Percentiles rank a stretch among this genome's conserved stretches.
These are phyloP conservation scores for Drosophila cracens DNA, from an alignment of 2,888 invertebrate species.

Conservation along the genomic window DNA sequence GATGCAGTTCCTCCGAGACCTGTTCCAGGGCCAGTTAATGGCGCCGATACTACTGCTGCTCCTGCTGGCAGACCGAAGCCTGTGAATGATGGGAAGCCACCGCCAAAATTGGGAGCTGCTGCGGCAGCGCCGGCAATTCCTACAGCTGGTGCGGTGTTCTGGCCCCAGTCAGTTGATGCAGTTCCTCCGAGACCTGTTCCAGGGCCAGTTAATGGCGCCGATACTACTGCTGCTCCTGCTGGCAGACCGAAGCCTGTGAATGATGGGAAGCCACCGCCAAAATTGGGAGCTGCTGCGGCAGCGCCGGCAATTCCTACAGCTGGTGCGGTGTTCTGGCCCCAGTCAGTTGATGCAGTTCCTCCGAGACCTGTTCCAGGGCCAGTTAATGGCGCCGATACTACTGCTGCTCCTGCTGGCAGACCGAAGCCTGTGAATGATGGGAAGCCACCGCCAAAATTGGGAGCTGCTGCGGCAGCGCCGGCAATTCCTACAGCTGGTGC, in stretches of 20 bases:
- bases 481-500: too few relatives aligned
- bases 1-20: slow-evolving; percentile 18
- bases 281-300: slow-evolving; percentile 5
- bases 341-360: background rate
- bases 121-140: slow-evolving; percentile 17
- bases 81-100: slow-evolving; percentile 68
- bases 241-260: slow-evolving; percentile 63
- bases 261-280: slow-evolving; percentile 74
- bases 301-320: slow-evolving; percentile 22
- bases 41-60: slow-evolving; percentile 26
- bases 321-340: slow-evolving; percentile 32
- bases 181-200: slow-evolving; percentile 22
- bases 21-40: slow-evolving; percentile 31
- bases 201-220: slow-evolving; percentile 29
- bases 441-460: slow-evolving; percentile 71
- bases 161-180: background rate
- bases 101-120: slow-evolving; percentile 52
- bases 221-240: slow-evolving; percentile 21
- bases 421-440: slow-evolving; percentile 43
- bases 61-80: slow-evolving; percentile 55
- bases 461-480: slow-evolving; percentile 55
- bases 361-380: slow-evolving; percentile 60
- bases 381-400: slow-evolving; percentile 26
- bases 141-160: slow-evolving; percentile 37
- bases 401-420: slow-evolving; percentile 14